phyloP scores from a whole-genome alignment of 2,797 vertebrate genomes.

The Podarcis siculus region DNA sequence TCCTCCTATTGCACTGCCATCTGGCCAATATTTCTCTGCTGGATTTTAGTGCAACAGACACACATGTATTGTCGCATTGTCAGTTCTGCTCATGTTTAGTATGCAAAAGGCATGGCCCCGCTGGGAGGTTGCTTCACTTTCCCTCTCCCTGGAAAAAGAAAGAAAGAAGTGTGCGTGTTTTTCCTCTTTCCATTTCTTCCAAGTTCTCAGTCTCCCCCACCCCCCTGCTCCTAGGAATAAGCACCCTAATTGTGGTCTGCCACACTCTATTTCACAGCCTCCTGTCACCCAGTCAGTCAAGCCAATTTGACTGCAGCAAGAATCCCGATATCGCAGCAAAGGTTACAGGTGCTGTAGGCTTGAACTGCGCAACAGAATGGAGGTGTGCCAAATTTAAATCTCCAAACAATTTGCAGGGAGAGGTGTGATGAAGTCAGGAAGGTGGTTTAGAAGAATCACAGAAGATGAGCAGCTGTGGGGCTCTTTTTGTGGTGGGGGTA shows the following conservation, averaged over 20 bases:
- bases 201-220: background rate
- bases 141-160: background rate
- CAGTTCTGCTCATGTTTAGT: background rate
- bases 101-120: background rate
- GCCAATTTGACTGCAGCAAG: background rate
- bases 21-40: background rate
- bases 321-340: background rate
- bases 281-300: background rate
- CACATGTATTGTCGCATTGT: slow-evolving; percentile 5
- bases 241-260: background rate
- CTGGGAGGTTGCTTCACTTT: slow-evolving; percentile 9
- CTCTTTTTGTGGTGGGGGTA: background rate
- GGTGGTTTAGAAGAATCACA: background rate
- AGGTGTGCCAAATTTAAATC: background rate
- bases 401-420: background rate
- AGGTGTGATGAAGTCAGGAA: background rate
- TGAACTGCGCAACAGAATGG: accelerated
- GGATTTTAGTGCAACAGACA: slow-evolving; percentile 15
- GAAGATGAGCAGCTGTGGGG: background rate
- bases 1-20: background rate
- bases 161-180: background rate
- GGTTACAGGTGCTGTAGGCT: background rate
- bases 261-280: slow-evolving; percentile 3
- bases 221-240: too few species aligned
- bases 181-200: background rate